Percentiles rank a stretch among this genome's conserved stretches.
Conservation (phyloP, 2,113 vertebrate genomes). For the Ranitomeya variabilis region DNA sequence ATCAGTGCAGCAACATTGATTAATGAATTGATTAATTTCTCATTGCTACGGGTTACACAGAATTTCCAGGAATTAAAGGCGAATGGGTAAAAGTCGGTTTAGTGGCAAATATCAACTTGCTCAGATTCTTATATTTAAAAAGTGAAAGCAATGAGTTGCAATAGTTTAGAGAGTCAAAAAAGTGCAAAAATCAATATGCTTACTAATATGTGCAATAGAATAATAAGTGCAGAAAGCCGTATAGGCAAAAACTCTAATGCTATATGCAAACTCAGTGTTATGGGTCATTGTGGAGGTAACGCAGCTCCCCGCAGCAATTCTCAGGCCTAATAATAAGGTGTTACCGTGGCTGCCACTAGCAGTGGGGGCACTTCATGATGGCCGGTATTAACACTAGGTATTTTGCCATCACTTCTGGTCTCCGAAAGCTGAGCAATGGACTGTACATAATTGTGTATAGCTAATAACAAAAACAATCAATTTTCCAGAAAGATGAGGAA, state of each 20-base stretch:
- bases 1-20: not conserved
- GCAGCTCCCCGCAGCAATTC: not conserved
- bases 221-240: not conserved
- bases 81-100: not conserved
- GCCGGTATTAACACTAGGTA: not conserved
- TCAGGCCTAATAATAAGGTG: too few species aligned
- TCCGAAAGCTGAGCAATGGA: not conserved
- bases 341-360: too few species aligned
- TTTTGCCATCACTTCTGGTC: not conserved
- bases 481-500: too few species aligned
- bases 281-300: not conserved
- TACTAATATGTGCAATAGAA: not conserved
- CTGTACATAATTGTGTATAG: not conserved
- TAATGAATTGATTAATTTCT: not conserved
- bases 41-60: not conserved
- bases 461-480: too few species aligned
- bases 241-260: slow-evolving; percentile 2
- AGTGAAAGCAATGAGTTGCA: not conserved
- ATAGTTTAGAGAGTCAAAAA: not conserved
- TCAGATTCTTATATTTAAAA: not conserved
- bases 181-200: not conserved
- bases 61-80: slow-evolving; percentile 2
- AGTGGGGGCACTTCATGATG: not conserved
- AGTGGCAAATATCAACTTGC: not conserved
- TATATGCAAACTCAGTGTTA: slow-evolving; percentile 1